A percentile compares a stretch with the other conserved stretches of the same genome.
phyloP scores from a whole-genome alignment of 1,140 invertebrate genomes.

The Lethrus apterus region DNA sequence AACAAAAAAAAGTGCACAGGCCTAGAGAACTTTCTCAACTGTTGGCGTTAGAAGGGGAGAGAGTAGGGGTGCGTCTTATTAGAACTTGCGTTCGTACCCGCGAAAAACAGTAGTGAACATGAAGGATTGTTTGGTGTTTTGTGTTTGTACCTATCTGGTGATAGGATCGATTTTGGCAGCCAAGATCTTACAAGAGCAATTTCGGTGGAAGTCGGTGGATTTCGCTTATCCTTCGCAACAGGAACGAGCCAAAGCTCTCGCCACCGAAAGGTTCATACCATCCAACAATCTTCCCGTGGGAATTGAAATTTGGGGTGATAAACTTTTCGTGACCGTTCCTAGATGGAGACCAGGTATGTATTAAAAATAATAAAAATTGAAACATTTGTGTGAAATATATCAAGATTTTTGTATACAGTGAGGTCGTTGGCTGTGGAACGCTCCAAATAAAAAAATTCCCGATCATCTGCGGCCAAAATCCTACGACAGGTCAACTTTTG shows the following conservation, averaged over 20 bases:
- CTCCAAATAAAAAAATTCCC: no score
- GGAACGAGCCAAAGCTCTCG: slow-evolving; percentile 53
- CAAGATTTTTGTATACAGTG: no score
- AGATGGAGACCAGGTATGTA: slow-evolving; percentile 53
- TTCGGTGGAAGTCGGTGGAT: slow-evolving; percentile 66
- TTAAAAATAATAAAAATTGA: no score
- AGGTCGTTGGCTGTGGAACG: no score
- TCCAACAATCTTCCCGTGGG: slow-evolving; percentile 71
- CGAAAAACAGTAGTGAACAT: not conserved
- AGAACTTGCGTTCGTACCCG: not conserved
- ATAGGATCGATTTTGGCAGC: not conserved
- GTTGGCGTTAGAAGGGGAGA: not conserved
- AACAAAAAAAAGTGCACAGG: not conserved
- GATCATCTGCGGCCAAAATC: no score
- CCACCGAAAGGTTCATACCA: slow-evolving; percentile 56
- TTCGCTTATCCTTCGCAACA: slow-evolving; percentile 59
- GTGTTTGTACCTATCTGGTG: not conserved
- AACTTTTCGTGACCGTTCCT: slow-evolving; percentile 69
- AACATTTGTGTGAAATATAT: no score
- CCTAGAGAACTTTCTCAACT: not conserved
- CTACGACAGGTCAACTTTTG: no score
- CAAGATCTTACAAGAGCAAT: slow-evolving; percentile 60
- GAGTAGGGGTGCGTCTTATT: not conserved
- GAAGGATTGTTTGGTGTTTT: not conserved
- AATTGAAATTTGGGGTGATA: slow-evolving; percentile 68